Percentiles rank a stretch among this genome's conserved stretches.
phyloP scores from a whole-genome alignment of 2,113 vertebrate genomes.

The Phaetusa simplex region DNA sequence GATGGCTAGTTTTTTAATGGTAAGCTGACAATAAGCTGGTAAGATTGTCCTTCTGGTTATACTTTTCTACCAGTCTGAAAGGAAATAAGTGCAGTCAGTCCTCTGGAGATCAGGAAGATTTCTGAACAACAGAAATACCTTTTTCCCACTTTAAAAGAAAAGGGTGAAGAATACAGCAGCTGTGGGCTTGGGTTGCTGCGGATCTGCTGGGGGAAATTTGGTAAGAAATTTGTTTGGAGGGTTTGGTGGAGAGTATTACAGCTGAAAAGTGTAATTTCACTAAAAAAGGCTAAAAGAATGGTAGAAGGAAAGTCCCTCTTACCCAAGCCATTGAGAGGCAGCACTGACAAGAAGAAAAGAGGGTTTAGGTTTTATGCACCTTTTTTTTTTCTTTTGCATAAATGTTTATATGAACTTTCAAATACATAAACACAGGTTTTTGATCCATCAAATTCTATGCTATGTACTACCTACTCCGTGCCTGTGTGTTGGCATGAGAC shows the following conservation, averaged over 20 bases:
- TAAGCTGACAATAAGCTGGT: background rate
- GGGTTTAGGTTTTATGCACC: background rate
- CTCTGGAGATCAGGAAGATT: background rate
- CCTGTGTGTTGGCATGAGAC: background rate
- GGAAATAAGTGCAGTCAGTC: background rate
- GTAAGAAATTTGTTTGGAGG: background rate
- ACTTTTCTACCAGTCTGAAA: background rate
- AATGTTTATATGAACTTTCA: background rate
- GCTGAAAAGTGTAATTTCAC: background rate
- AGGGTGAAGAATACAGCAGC: background rate
- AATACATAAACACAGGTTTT: background rate
- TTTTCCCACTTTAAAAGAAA: background rate
- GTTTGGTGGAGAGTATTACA: background rate
- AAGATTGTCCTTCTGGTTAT: background rate
- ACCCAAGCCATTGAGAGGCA: background rate
- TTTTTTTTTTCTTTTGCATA: background rate
- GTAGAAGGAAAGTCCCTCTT: background rate
- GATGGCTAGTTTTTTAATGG: background rate
- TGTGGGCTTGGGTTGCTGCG: background rate
- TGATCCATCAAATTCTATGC: background rate
- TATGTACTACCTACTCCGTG: background rate
- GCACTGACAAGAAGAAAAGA: background rate
- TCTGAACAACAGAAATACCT: background rate
- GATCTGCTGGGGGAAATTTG: background rate
- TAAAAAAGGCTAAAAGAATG: background rate